A percentile compares a stretch with the other conserved stretches of the same genome.
Conservation (phyloP, 2,113 vertebrate genomes). For the Bos javanicus region DNA sequence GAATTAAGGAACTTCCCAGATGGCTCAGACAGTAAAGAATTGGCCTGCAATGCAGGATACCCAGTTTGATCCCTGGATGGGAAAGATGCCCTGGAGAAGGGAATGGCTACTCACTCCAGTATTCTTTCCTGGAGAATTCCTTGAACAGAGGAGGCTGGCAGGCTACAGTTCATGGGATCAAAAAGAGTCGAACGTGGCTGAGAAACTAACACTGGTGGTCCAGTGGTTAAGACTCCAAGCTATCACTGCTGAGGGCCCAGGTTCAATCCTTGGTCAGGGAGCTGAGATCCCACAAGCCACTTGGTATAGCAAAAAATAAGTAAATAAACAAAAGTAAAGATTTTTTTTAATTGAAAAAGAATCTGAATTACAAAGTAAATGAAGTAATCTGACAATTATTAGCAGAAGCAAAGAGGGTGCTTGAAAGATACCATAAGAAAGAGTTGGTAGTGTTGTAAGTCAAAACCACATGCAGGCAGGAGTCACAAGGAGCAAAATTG, state of each 20-base stretch:
- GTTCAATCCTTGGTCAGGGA: neutral
- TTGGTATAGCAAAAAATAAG: neutral
- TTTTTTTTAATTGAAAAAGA: neutral
- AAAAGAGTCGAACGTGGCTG: fast-evolving
- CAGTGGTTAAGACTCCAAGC: neutral
- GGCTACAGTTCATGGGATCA: neutral
- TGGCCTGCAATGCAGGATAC: neutral
- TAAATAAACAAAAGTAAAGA: neutral
- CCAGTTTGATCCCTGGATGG: neutral
- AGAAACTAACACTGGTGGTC: neutral
- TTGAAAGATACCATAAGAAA: neutral
- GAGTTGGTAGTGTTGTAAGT: neutral
- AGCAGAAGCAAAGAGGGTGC: neutral
- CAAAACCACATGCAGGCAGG: neutral
- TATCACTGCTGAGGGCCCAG: neutral
- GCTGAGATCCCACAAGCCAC: neutral
- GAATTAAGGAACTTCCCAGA: neutral
- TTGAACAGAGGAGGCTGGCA: neutral
- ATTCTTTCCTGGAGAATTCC: neutral
- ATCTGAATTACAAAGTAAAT: neutral
- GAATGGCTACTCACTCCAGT: neutral
- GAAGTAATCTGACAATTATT: neutral
- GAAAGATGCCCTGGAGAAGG: neutral
- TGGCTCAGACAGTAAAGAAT: neutral
- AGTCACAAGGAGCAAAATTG: neutral